Percentiles rank a stretch among this genome's conserved stretches.
These are phyloP conservation scores for Esox masquinongy DNA, from an alignment of 2,797 vertebrate genomes.

Conservation along the genomic window DNA sequence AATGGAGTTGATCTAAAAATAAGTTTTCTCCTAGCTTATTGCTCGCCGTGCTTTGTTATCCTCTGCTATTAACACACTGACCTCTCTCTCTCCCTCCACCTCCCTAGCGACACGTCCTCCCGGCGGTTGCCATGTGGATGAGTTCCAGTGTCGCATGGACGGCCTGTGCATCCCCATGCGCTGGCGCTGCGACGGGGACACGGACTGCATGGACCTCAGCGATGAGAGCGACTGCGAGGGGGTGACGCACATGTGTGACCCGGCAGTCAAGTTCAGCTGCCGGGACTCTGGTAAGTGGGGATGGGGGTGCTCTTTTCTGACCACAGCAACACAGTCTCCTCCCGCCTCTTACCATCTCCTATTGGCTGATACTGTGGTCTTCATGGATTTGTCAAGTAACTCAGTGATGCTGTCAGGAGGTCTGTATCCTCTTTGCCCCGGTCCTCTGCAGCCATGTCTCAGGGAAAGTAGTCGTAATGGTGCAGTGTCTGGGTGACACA, in stretches of 20 bases:
- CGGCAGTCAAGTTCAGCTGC: conserved; percentile 93
- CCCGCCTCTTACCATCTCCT: not conserved
- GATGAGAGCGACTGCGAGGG: conserved; percentile 96
- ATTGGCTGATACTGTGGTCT: not conserved
- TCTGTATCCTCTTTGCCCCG: not conserved
- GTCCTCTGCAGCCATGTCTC: not conserved
- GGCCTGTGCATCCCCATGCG: conserved; percentile 93
- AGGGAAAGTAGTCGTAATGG: not conserved
- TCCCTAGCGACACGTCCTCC: conserved; percentile 88
- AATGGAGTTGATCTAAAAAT: not conserved
- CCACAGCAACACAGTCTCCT: not conserved
- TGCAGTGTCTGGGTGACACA: not conserved
- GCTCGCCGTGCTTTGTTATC: not conserved
- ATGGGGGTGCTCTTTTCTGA: not conserved
- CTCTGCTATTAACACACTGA: conserved; percentile 4
- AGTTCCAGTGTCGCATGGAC: conserved; percentile 95
- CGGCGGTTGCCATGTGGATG: conserved; percentile 91
- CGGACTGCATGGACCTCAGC: conserved; percentile 95
- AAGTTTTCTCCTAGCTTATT: not conserved
- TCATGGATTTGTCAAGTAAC: not conserved
- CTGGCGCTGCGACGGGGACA: conserved; percentile 95
- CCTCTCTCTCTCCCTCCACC: conserved; percentile 16
- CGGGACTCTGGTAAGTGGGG: conserved; percentile 84
- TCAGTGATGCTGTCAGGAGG: not conserved
- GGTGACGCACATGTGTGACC: conserved; percentile 90